Evolutionary conservation across 1,140 invertebrate species (phyloP).

Genomic region (Drosophila quadrilineata): DNA sequence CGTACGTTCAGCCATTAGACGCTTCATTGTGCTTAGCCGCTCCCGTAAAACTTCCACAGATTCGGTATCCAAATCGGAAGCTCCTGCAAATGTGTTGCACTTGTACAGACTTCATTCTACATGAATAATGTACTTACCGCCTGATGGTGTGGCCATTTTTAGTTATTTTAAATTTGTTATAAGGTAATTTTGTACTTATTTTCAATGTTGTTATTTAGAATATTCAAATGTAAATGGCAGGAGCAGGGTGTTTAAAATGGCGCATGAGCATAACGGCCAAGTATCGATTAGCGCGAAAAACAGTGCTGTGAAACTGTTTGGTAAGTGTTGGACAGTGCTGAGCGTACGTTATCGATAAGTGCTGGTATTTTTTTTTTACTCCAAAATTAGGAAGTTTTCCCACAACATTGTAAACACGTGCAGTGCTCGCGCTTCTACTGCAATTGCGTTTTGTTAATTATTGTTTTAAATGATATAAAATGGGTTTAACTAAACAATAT

Average conservation of each 20-base stretch:
- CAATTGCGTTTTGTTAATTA: conserved; percentile 10
- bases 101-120: background rate
- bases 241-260: conserved; percentile 45
- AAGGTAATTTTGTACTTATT: background rate
- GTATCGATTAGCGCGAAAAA: too few species aligned
- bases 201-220: conserved; percentile 32
- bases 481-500: conserved; percentile 99
- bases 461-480: conserved; percentile 81
- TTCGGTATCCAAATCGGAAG: conserved; percentile 84
- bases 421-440: conserved; percentile 27
- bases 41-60: conserved; percentile 90
- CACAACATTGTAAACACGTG: conserved; percentile 58
- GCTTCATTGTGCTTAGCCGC: conserved; percentile 89
- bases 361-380: conserved; percentile 23
- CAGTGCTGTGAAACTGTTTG: background rate
- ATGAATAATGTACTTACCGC: conserved; percentile 5
- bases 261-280: conserved; percentile 52
- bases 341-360: conserved; percentile 12
- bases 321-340: too few species aligned
- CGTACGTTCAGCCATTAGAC: conserved; percentile 87
- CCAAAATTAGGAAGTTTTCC: conserved; percentile 17
- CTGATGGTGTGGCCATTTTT: conserved; percentile 21
- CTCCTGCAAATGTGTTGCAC: conserved; percentile 19
- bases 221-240: conserved; percentile 21
- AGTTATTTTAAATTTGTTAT: background rate